A percentile compares a stretch with the other conserved stretches of the same genome.
phyloP scores from a whole-genome alignment of 2,888 invertebrate species.

The Brenthis daphne region DNA sequence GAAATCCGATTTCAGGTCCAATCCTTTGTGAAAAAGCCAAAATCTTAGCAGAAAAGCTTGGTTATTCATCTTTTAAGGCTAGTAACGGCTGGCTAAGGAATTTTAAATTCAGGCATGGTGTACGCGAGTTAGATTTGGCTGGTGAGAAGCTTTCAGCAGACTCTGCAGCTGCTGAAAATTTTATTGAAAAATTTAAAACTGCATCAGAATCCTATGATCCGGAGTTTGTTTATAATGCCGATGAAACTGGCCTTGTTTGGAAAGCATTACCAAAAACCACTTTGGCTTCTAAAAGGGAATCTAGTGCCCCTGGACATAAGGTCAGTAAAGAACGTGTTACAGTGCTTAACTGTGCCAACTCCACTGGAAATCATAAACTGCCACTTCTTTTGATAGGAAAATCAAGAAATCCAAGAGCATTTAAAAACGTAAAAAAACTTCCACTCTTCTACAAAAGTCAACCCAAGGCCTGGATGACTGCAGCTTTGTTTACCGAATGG shows the following conservation, averaged over 20 bases:
- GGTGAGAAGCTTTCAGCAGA: slow-evolving; percentile 16
- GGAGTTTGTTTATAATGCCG: slow-evolving; percentile 38
- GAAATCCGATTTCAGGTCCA: slow-evolving; percentile 44
- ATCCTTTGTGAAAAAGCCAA: slow-evolving; percentile 42
- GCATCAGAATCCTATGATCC: slow-evolving; percentile 38
- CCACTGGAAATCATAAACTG: slow-evolving; percentile 39
- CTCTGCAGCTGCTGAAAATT: slow-evolving; percentile 9
- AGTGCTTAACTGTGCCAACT: slow-evolving; percentile 39
- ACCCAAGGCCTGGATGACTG: slow-evolving; percentile 22
- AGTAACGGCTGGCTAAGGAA: slow-evolving; percentile 30
- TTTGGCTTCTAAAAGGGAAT: slow-evolving; percentile 42
- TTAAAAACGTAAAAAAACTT: slow-evolving; percentile 41
- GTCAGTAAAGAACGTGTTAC: slow-evolving; percentile 40
- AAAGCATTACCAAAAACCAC: slow-evolving; percentile 43
- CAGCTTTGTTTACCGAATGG: slow-evolving; percentile 29
- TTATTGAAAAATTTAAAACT: slow-evolving; percentile 39
- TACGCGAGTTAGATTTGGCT: slow-evolving; percentile 35
- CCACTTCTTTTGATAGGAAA: slow-evolving; percentile 41
- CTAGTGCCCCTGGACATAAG: slow-evolving; percentile 40
- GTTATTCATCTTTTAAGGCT: slow-evolving; percentile 6
- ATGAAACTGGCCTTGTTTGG: slow-evolving; percentile 45
- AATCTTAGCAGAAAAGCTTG: slow-evolving; percentile 34
- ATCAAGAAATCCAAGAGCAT: slow-evolving; percentile 39
- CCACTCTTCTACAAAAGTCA: slow-evolving; percentile 37
- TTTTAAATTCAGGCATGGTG: slow-evolving; percentile 42